phyloP scores from a whole-genome alignment of 92 coral and sea anemone species.

The Umimayanthus kanabou region DNA sequence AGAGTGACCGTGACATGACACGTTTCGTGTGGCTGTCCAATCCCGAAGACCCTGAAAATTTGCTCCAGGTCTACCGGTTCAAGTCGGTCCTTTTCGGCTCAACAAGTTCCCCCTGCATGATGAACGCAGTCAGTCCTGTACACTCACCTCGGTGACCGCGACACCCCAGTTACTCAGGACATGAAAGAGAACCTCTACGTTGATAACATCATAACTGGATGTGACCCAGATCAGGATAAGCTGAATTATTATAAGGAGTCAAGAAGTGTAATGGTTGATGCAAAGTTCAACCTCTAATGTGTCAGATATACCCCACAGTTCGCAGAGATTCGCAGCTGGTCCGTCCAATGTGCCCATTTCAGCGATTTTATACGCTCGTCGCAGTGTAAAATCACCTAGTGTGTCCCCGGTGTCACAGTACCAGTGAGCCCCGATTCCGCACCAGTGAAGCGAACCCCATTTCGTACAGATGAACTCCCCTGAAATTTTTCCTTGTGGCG shows the following conservation, averaged over 20 bases:
- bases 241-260: slow-evolving; percentile 44
- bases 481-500: too few relatives aligned
- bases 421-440: too few relatives aligned
- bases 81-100: slow-evolving; percentile 59
- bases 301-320: too few relatives aligned
- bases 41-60: slow-evolving; percentile 47
- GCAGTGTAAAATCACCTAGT: too few relatives aligned
- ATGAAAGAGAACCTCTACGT: slow-evolving; percentile 58
- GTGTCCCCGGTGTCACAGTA: too few relatives aligned
- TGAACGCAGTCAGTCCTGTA: slow-evolving; percentile 51
- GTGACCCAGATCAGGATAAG: slow-evolving; percentile 37
- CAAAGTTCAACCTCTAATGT: slow-evolving; percentile 59
- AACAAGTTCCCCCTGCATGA: slow-evolving; percentile 57
- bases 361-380: too few relatives aligned
- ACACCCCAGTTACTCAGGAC: slow-evolving; percentile 47
- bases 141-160: slow-evolving; percentile 43
- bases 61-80: slow-evolving; percentile 51
- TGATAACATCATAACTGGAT: slow-evolving; percentile 54
- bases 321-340: too few relatives aligned
- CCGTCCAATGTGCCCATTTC: too few relatives aligned
- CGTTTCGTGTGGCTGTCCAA: slow-evolving; percentile 34
- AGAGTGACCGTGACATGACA: slow-evolving; percentile 11
- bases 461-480: too few relatives aligned
- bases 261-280: slow-evolving; percentile 50
- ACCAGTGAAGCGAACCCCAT: too few relatives aligned